These are phyloP conservation scores for Glaucidium brasilianum DNA, from an alignment of 2,113 vertebrate species.

Conservation along the genomic window DNA sequence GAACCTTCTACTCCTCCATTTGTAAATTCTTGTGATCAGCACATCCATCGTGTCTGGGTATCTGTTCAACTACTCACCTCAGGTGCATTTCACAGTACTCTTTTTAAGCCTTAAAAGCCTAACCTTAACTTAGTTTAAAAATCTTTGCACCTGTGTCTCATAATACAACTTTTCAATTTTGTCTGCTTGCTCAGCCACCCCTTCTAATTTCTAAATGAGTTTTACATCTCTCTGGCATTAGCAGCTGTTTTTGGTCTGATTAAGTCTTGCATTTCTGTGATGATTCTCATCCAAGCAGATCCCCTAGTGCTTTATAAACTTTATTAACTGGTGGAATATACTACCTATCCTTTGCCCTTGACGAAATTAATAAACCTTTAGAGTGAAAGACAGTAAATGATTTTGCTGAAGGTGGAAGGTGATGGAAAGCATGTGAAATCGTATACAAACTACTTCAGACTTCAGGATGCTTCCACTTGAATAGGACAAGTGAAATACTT, in stretches of 20 bases:
- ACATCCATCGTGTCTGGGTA: not conserved
- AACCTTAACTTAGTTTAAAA: constrained; percentile 2
- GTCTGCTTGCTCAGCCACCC: constrained; percentile 52
- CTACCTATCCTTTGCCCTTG: constrained; percentile 15
- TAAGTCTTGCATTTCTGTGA: constrained; percentile 50
- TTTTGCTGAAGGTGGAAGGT: not conserved
- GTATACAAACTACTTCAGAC: not conserved
- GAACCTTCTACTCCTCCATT: not conserved
- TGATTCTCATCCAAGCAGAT: constrained; percentile 48
- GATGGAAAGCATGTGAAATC: not conserved
- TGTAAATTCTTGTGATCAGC: not conserved
- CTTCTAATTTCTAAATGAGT: constrained; percentile 56
- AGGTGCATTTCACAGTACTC: not conserved
- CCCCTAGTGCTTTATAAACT: constrained; percentile 52
- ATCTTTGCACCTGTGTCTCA: not conserved
- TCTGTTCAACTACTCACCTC: not conserved
- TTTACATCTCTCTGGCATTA: constrained; percentile 56
- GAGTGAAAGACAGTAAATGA: constrained; percentile 28
- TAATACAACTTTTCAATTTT: constrained; percentile 23
- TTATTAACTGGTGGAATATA: constrained; percentile 39
- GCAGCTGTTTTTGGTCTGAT: constrained; percentile 33
- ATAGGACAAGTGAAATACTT: not conserved
- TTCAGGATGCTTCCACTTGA: not conserved
- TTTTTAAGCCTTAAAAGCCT: not conserved
- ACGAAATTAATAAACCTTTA: constrained; percentile 44